Percentiles rank a stretch among this genome's conserved stretches.
Conservation (phyloP, 2,888 invertebrate species). For the Drosophila fulvimacula region DNA sequence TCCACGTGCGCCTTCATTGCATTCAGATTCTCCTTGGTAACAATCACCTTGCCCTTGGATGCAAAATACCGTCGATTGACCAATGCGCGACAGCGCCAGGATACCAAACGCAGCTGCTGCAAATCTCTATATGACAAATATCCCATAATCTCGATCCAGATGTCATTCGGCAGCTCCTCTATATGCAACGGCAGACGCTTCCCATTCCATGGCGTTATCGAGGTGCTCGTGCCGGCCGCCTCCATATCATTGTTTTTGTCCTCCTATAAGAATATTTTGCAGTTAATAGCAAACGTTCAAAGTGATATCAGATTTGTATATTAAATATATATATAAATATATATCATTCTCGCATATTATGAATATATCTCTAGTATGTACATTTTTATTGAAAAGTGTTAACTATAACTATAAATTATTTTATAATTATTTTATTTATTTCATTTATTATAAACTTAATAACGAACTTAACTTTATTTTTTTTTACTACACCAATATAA, state of each 20-base stretch:
- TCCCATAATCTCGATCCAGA: constrained; percentile 75
- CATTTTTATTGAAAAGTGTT: too few species aligned
- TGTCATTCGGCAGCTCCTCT: constrained; percentile 74
- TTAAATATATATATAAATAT: too few species aligned
- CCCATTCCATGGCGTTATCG: not conserved
- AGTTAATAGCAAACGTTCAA: not conserved
- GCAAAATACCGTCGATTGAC: constrained; percentile 63
- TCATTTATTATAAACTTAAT: not conserved
- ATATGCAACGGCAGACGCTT: constrained; percentile 30
- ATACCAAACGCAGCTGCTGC: constrained; percentile 71
- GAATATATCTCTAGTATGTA: too few species aligned
- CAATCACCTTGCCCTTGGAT: constrained; percentile 54
- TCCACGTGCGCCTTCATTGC: constrained; percentile 51
- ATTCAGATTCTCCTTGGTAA: constrained; percentile 61
- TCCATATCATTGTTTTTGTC: constrained; percentile 42
- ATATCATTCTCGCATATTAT: too few species aligned
- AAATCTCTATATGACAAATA: constrained; percentile 75
- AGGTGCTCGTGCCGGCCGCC: not conserved
- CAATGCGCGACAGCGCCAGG: constrained; percentile 70
- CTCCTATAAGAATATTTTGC: constrained; percentile 13
- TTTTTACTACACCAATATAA: not conserved
- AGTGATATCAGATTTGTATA: too few species aligned
- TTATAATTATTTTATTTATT: too few species aligned
- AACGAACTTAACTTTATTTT: not conserved
- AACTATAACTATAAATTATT: too few species aligned